Conservation (phyloP, 2,797 vertebrate genomes). For the Podargus strigoides region DNA sequence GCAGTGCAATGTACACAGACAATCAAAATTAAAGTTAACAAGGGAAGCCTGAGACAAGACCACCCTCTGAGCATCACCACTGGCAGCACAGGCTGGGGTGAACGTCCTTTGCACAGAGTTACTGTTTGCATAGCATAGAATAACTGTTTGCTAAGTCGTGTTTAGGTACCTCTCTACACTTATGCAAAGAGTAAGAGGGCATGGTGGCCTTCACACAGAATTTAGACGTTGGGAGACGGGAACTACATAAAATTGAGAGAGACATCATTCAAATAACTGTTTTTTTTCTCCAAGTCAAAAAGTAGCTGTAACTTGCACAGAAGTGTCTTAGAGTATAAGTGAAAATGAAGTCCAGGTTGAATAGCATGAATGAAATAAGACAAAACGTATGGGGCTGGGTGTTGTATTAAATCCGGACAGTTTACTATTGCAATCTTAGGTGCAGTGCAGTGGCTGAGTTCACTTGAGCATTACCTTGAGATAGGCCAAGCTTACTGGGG, state of each 20-base stretch:
- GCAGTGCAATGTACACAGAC: background rate
- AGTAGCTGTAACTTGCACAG: background rate
- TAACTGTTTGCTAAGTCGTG: slow-evolving; percentile 43
- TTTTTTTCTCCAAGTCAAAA: slow-evolving; percentile 14
- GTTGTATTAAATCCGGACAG: background rate
- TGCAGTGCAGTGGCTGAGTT: background rate
- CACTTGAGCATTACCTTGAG: background rate
- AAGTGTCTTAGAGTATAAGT: background rate
- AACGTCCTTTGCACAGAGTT: slow-evolving; percentile 39
- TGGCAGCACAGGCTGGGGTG: background rate
- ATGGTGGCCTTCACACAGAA: background rate
- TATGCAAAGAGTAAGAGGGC: background rate
- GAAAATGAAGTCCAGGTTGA: background rate
- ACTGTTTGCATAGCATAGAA: slow-evolving; percentile 55
- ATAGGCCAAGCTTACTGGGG: background rate
- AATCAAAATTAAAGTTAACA: background rate
- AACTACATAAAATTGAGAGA: background rate
- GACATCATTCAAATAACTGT: background rate
- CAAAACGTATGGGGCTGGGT: background rate
- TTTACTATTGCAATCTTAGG: background rate
- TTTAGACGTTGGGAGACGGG: background rate
- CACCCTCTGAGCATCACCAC: background rate
- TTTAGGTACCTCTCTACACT: slow-evolving; percentile 6
- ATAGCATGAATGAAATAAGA: background rate
- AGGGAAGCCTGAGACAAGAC: background rate